Evolutionary conservation across 2,113 vertebrate species (phyloP).

Genomic region (Mus musculus): DNA sequence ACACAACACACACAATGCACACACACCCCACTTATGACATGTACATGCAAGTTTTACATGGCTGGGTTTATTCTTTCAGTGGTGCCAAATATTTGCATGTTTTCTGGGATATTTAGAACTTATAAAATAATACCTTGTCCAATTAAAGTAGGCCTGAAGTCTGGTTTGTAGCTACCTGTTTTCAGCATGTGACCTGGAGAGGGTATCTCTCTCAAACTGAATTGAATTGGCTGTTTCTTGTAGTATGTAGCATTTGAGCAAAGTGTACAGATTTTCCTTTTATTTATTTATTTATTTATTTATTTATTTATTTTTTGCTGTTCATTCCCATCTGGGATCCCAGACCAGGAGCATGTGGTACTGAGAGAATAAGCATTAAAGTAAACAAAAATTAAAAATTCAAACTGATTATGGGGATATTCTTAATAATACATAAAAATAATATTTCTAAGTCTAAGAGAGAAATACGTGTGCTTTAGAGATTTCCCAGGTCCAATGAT

Average conservation of each 20-base stretch:
- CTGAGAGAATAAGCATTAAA: not conserved
- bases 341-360: not conserved
- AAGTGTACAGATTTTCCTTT: not conserved
- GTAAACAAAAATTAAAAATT: not conserved
- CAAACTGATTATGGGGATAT: not conserved
- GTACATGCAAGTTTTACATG: not conserved
- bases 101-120: not conserved
- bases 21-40: not conserved
- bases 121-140: not conserved
- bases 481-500: constrained; percentile 39
- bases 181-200: not conserved
- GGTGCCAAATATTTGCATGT: not conserved
- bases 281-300: not conserved
- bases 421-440: constrained; percentile 6
- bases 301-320: not conserved
- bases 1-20: not conserved
- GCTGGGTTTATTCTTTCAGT: not conserved
- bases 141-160: not conserved
- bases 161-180: not conserved
- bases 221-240: not conserved
- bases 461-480: not conserved
- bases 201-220: not conserved
- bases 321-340: not conserved
- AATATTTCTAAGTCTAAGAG: not conserved
- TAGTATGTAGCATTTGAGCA: not conserved